Percentiles rank a stretch among this genome's conserved stretches.
These are phyloP conservation scores for Aspidoscelis tigris DNA, from an alignment of 2,113 vertebrate species.

Conservation along the genomic window DNA sequence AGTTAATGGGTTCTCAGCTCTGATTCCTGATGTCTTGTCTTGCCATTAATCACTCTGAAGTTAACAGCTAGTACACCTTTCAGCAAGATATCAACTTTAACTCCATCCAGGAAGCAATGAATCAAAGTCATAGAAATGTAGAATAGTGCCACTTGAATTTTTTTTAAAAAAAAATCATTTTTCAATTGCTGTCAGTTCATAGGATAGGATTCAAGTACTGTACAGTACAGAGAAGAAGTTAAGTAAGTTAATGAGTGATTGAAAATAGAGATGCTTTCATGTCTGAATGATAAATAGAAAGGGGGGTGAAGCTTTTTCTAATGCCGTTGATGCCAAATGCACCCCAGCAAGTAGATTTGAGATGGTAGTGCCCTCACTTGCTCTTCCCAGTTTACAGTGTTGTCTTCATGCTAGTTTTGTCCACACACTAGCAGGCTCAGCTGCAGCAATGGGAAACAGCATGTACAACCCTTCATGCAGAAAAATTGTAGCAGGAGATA, in stretches of 20 bases:
- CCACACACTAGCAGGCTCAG: too few species aligned
- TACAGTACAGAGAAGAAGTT: neutral
- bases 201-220: slow-evolving; percentile 21
- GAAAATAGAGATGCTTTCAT: neutral
- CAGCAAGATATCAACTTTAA: slow-evolving; percentile 68
- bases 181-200: neutral
- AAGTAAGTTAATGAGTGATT: neutral
- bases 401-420: too few species aligned
- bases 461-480: too few species aligned
- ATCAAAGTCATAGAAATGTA: slow-evolving; percentile 71
- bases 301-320: too few species aligned
- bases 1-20: slow-evolving; percentile 75
- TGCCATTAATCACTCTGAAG: slow-evolving; percentile 91
- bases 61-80: slow-evolving; percentile 79
- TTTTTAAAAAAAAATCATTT: slow-evolving; percentile 34
- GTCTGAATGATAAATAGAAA: neutral
- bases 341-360: too few species aligned
- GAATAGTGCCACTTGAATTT: slow-evolving; percentile 41
- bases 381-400: too few species aligned
- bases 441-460: too few species aligned
- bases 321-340: too few species aligned
- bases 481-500: too few species aligned
- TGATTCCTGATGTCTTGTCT: slow-evolving; percentile 73
- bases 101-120: slow-evolving; percentile 64
- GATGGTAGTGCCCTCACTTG: too few species aligned